Base-by-base conservation (phyloP, 2,888 invertebrate species). In the Cantharis rufa region DNA sequence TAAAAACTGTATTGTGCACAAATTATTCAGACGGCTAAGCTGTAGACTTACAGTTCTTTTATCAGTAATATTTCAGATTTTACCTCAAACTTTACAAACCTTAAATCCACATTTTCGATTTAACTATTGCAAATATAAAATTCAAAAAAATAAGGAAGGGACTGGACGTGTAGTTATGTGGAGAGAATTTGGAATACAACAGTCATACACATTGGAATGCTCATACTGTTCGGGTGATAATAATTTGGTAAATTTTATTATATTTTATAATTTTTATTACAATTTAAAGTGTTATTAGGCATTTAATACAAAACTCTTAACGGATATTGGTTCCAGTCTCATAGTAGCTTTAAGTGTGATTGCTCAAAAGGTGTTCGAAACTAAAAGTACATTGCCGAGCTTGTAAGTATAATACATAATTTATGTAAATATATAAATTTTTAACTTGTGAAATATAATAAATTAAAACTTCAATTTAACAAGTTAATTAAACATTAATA, bases 131-230 rank as follows among this genome's bases (percentile, higher is more conserved):
- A 82, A 79, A 79, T 96, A 94, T 89, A 90, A 92, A 78, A 92
- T 96, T 79, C 94, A 95, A 85, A 90, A 93, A 71, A 91, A 92
- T 82, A 92, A 95, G 79, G 96, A 96, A 89, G 91, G 94, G 78
- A 96, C 96, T 2, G 96, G 95, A 4, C 90, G 96, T 69, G 94
- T 96, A 80, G 94, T 95, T 1, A 92, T 95, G 75, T 96, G 96
- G 96, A 89, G 96, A 71, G 94, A 96, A 86, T 92, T 96, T 79
- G 93, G 93, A 15, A 92, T 96, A 76, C 89, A 91, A 66, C 90
- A 94, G 78, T 91, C 90, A 75, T 96, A 96, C 89, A 96, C 96
- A 28, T 93, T 96, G 92, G 96, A 96, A 88, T 94, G 94, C 73
- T 94, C 95, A 71, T 96, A 95, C 88, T 95, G 95, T 85, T 82